phyloP scores from a whole-genome alignment of 2,113 vertebrate genomes.

The Setophaga petechia region DNA sequence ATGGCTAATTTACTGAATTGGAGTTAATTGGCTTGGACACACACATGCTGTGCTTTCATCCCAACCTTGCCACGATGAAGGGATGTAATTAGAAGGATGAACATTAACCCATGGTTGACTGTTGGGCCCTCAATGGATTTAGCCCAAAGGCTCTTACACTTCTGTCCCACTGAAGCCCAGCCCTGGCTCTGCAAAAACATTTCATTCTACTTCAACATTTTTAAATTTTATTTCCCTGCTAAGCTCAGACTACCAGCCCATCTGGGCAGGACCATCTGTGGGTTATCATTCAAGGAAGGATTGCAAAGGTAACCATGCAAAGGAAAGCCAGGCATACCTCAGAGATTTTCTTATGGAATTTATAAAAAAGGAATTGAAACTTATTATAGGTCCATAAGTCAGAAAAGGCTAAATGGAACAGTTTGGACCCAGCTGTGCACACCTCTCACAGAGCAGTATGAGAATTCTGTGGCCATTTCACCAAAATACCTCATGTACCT shows the following conservation, averaged over 20 bases:
- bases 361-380: neutral
- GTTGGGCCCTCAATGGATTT: neutral
- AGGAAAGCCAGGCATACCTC: neutral
- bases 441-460: neutral
- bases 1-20: neutral
- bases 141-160: neutral
- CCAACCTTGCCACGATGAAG: neutral
- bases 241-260: neutral
- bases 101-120: slow-evolving; percentile 9
- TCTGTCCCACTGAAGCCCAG: neutral
- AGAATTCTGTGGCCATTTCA: neutral
- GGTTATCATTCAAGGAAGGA: neutral
- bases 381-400: rapidly evolving
- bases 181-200: neutral
- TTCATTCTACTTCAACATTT: neutral
- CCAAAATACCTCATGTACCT: neutral
- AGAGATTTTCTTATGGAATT: neutral
- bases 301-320: neutral
- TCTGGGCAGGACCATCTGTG: neutral
- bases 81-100: neutral
- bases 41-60: slow-evolving; percentile 34
- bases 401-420: neutral
- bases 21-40: slow-evolving; percentile 6
- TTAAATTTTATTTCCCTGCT: neutral
- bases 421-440: neutral